phyloP scores from a whole-genome alignment of 2,113 vertebrate genomes.

The Phalacrocorax pelagicus region DNA sequence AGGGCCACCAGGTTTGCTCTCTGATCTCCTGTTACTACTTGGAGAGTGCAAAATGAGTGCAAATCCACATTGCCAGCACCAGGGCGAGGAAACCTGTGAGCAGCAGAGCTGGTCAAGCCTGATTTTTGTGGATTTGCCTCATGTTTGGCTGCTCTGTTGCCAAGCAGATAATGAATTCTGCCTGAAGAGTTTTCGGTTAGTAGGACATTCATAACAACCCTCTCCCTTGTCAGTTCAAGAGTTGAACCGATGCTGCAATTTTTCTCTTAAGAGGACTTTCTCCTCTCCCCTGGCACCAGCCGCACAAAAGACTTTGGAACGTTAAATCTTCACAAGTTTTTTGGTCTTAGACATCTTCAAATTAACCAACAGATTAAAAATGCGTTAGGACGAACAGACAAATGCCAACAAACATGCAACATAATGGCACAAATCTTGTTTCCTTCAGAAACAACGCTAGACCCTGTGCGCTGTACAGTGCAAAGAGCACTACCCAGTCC shows the following conservation, averaged over 20 bases:
- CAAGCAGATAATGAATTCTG: neutral
- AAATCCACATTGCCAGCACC: neutral
- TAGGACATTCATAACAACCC: neutral
- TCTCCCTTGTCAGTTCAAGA: neutral
- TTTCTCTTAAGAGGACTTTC: neutral
- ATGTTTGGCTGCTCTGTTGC: neutral
- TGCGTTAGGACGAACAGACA: too few species aligned
- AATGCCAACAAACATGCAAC: neutral
- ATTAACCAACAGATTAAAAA: neutral
- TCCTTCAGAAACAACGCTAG: neutral
- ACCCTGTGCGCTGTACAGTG: neutral
- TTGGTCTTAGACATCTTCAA: neutral
- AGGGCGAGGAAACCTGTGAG: neutral
- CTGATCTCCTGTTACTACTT: neutral
- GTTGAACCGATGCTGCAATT: neutral
- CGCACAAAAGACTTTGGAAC: neutral
- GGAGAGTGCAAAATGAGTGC: neutral
- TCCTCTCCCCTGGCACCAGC: neutral
- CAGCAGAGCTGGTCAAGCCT: neutral
- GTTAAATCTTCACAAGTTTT: neutral
- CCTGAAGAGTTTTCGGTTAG: neutral
- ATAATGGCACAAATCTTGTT: neutral
- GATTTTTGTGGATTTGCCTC: neutral
- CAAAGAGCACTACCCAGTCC: neutral
- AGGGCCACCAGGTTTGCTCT: neutral